These are phyloP conservation scores for Cherax quadricarinatus DNA, from an alignment of 1,140 invertebrate genomes.

Conservation along the genomic window DNA sequence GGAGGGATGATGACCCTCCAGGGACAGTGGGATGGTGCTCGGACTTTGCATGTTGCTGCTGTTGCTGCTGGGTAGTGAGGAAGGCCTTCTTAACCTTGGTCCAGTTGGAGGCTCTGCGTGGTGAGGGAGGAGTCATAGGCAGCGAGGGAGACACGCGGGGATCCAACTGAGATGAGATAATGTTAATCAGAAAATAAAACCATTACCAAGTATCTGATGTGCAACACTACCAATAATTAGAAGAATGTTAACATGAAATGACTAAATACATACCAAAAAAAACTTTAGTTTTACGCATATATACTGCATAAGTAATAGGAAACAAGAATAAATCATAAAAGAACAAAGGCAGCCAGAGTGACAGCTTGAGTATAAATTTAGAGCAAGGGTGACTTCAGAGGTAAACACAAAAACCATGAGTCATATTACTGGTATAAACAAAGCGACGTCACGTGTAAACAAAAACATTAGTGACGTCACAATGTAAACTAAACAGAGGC, in stretches of 20 bases:
- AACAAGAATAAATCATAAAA: no score
- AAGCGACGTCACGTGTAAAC: not conserved
- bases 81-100: conserved; percentile 85
- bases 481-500: not conserved
- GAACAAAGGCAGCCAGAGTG: not conserved
- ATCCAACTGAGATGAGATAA: conserved; percentile 32
- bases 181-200: not conserved
- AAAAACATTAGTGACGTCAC: not conserved
- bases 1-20: conserved; percentile 17
- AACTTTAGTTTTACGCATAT: not conserved
- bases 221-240: not conserved
- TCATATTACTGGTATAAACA: not conserved
- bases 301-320: no score
- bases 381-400: not conserved
- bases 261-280: not conserved
- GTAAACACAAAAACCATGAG: not conserved
- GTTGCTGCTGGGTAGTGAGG: conserved; percentile 77
- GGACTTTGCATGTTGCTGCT: not conserved
- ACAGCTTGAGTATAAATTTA: not conserved
- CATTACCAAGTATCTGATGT: no score
- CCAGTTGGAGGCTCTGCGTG: conserved; percentile 82
- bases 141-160: conserved; percentile 14
- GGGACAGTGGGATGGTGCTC: not conserved
- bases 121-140: conserved; percentile 54
- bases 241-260: not conserved